Conservation (phyloP, 2,113 vertebrate species). For the Leptodactylus fuscus region DNA sequence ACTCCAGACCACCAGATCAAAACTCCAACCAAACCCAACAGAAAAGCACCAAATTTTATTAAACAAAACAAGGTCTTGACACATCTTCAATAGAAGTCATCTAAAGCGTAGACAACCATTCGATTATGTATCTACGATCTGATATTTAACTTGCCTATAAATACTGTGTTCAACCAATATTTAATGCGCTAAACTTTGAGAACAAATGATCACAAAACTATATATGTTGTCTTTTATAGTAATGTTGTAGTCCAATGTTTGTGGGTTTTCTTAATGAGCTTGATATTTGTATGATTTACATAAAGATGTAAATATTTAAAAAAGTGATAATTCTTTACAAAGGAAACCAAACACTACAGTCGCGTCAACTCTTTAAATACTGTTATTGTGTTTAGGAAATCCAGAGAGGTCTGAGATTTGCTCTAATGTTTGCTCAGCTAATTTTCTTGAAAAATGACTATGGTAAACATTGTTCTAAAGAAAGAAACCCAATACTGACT, state of each 20-base stretch:
- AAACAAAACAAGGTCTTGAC: no score
- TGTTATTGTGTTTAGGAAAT: background rate
- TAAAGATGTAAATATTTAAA: background rate
- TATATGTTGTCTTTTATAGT: no score
- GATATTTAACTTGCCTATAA: no score
- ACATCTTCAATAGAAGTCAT: no score
- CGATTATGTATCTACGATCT: no score
- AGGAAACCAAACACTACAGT: background rate
- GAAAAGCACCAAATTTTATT: no score
- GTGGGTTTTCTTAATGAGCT: background rate
- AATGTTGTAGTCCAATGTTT: background rate
- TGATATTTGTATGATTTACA: background rate
- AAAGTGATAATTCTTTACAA: background rate
- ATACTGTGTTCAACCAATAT: no score
- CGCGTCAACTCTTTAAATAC: background rate
- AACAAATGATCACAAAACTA: no score
- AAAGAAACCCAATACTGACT: background rate
- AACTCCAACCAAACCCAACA: no score
- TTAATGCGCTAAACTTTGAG: no score
- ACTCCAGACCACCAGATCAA: no score
- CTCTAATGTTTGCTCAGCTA: background rate
- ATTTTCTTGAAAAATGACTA: background rate
- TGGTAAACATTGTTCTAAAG: background rate
- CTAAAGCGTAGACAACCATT: no score
- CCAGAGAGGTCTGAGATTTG: background rate